phyloP scores from a whole-genome alignment of 2,888 invertebrate species.

The Sylvicola cinctus region DNA sequence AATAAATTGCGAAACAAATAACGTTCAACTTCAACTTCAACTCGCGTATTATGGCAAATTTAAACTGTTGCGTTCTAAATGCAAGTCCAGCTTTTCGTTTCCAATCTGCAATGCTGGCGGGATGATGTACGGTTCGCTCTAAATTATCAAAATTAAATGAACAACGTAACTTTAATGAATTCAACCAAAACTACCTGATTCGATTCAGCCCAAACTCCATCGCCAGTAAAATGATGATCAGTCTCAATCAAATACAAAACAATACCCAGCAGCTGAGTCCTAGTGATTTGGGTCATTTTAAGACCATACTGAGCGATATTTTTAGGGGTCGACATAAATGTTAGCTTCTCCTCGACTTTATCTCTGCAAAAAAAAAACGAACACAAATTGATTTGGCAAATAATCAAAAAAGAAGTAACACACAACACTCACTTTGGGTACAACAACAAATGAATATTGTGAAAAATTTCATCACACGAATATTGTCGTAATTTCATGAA shows the following conservation, averaged over 20 bases:
- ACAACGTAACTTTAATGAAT: too few species aligned
- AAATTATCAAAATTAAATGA: too few species aligned
- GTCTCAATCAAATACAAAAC: conserved; percentile 51
- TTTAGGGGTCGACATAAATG: conserved; percentile 11
- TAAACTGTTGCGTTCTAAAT: too few species aligned
- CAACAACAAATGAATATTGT: conserved; percentile 40
- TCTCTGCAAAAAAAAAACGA: conserved; percentile 14
- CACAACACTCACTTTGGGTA: conserved; percentile 38
- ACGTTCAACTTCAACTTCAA: too few species aligned
- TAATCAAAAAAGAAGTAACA: conserved; percentile 9
- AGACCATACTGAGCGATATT: conserved; percentile 14
- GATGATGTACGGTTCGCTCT: too few species aligned
- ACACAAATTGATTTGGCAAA: conserved; percentile 21
- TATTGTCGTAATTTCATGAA: conserved; percentile 32
- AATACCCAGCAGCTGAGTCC: conserved; percentile 36
- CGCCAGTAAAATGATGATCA: conserved; percentile 51
- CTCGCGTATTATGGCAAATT: too few species aligned
- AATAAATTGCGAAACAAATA: too few species aligned
- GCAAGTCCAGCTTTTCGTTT: too few species aligned
- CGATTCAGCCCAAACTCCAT: conserved; percentile 42
- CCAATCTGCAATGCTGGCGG: too few species aligned
- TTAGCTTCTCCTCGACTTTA: conserved; percentile 19
- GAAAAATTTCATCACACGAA: conserved; percentile 29
- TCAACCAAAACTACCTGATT: conserved; percentile 11
- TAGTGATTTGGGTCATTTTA: conserved; percentile 20